Conservation (phyloP, 2,888 invertebrate species). For the Cephus sareptanus region DNA sequence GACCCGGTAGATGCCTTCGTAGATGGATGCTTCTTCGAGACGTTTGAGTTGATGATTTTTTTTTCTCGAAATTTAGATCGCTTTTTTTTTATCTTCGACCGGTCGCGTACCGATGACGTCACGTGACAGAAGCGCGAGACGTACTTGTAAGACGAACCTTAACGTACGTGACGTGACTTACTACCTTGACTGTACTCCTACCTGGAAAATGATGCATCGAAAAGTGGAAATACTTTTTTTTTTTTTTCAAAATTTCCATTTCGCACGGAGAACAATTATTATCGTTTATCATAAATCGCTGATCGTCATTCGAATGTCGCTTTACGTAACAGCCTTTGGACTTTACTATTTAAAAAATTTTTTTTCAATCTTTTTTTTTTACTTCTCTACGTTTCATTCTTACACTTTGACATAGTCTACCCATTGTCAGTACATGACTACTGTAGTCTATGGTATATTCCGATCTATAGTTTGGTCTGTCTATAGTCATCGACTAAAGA, state of each 20-base stretch:
- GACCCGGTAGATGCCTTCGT: not conserved
- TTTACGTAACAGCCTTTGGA: not conserved
- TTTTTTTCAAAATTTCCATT: not conserved
- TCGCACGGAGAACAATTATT: not conserved
- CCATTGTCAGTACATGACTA: not conserved
- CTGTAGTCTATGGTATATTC: not conserved
- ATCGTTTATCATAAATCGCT: not conserved
- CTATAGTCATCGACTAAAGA: not conserved
- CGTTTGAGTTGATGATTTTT: not conserved
- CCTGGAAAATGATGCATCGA: not conserved
- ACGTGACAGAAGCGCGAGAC: not conserved
- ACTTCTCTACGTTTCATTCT: not conserved
- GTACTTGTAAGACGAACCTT: not conserved
- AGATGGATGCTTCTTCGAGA: not conserved
- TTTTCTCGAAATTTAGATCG: not conserved
- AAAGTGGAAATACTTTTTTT: not conserved
- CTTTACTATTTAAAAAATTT: not conserved
- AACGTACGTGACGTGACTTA: not conserved
- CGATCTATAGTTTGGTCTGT: not conserved
- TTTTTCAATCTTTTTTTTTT: not conserved
- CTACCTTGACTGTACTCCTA: not conserved
- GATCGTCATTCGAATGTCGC: not conserved
- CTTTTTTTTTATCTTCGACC: not conserved
- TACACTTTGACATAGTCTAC: not conserved
- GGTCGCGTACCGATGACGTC: conserved; percentile 5